Evolutionary conservation across 2,797 vertebrate genomes (phyloP).

Genomic region (Margarornis squamiger): DNA sequence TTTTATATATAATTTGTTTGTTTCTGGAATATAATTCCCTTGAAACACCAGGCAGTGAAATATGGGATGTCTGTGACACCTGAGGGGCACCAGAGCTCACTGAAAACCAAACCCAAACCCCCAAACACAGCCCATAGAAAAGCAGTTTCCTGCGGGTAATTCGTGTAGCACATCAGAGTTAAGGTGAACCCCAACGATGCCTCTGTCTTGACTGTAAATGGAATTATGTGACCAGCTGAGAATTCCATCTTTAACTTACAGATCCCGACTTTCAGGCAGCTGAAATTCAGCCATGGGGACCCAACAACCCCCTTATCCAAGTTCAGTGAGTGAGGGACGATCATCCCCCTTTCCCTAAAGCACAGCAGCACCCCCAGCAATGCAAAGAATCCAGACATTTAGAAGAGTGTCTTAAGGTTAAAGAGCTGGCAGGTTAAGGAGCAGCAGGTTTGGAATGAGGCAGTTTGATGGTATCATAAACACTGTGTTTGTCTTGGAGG

Average conservation of each 20-base stretch:
- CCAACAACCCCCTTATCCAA: too few species aligned
- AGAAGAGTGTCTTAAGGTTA: neutral
- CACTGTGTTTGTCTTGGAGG: neutral
- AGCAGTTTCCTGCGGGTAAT: neutral
- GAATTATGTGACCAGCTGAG: neutral
- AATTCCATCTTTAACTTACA: neutral
- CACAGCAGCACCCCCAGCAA: neutral
- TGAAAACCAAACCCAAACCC: neutral
- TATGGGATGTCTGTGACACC: neutral
- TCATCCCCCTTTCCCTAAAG: neutral
- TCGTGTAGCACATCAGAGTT: neutral
- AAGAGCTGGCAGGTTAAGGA: slow-evolving; percentile 4
- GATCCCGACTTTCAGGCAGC: neutral
- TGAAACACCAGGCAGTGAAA: neutral
- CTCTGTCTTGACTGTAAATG: neutral
- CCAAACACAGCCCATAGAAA: neutral
- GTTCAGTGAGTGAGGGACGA: neutral
- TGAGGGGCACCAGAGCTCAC: neutral
- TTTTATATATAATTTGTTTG: neutral
- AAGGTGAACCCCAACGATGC: neutral
- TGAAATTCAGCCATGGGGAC: neutral
- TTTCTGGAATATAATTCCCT: neutral
- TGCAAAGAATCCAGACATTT: neutral
- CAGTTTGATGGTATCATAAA: neutral
- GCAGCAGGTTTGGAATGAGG: slow-evolving; percentile 22